A percentile compares a stretch with the other conserved stretches of the same genome.
Conservation (phyloP, 2,113 vertebrate genomes). For the Dascyllus trimaculatus region DNA sequence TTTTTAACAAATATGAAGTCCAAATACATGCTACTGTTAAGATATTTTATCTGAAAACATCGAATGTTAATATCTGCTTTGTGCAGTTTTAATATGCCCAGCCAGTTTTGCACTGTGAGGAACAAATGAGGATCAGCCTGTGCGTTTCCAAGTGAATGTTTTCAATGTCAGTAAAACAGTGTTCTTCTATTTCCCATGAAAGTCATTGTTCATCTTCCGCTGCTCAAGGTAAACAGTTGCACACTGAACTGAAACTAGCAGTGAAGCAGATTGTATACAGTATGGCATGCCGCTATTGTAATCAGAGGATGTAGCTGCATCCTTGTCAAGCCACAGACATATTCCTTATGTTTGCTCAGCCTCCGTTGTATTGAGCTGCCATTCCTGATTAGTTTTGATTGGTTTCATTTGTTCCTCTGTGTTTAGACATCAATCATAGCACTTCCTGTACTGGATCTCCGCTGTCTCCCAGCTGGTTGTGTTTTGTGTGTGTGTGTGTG, state of each 20-base stretch:
- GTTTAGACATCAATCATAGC: constrained; percentile 74
- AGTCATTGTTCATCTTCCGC: constrained; percentile 65
- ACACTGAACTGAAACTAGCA: constrained; percentile 45
- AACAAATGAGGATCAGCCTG: constrained; percentile 7
- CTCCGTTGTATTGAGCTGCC: constrained; percentile 64
- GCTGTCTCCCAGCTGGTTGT: constrained; percentile 60
- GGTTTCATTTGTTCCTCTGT: constrained; percentile 72
- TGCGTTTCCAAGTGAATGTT: constrained; percentile 28
- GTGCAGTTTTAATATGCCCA: neutral
- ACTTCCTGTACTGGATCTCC: constrained; percentile 39
- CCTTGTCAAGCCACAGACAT: constrained; percentile 64
- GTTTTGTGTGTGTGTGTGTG: constrained; percentile 1
- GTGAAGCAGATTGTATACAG: constrained; percentile 63
- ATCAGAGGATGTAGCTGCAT: constrained; percentile 71
- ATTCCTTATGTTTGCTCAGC: constrained; percentile 71
- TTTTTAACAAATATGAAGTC: neutral
- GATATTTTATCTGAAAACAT: constrained; percentile 9
- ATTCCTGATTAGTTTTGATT: constrained; percentile 78
- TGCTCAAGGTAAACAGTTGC: constrained; percentile 66
- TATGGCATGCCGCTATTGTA: constrained; percentile 44
- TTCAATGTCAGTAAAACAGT: constrained; percentile 54
- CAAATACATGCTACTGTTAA: neutral
- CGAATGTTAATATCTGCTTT: neutral
- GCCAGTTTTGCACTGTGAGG: constrained; percentile 2
- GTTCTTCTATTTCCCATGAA: constrained; percentile 53